Base-by-base conservation (phyloP, 2,888 invertebrate genomes). In the Balanococcus diminutus region DNA sequence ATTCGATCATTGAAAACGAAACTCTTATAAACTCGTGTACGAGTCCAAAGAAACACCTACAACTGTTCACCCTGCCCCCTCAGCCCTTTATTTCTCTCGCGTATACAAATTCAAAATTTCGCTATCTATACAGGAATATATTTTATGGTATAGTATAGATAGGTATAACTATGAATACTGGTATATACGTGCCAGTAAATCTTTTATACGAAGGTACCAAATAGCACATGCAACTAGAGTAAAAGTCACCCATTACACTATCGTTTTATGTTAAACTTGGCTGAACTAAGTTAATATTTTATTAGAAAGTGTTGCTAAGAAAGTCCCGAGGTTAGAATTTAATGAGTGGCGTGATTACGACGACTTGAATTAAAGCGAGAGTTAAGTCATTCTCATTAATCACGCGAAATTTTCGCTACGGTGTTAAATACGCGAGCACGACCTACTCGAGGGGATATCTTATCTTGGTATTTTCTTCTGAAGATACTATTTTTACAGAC, bases 341-440 rank as follows among this genome's bases (percentile, higher is more conserved):
- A 67, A 67, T 67, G 61, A 67, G 61, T 67, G 61, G 61, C 61
- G 61, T 67, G 61, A 67, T 67, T 67, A 67, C 61, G 61, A 67
- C 61, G 61, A 67, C 25, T 67, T 67, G 61, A 67, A 67, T 67
- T 67, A 67, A 67, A 67, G 61, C 61, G 61, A 25, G 61, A 67
- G 61, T 67, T 67, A 67, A 67, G 25, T 67, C 61, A n/a, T 67
- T 67, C 61, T 67, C 61, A 67, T 67, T 67, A 67, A 67, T 67
- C 61, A 67, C 61, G 61, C 61, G 61, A 67, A 67, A 67, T 67
- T 67, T 67, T 67, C 61, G 61, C 28, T 22, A 14, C 61, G 61
- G 28, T 67, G 28, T 67, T 67, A 67, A 67, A 67, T 67, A 67
- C 61, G 3, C 22, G 61, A 14, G 28, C 61, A 9, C 22, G 61